These are phyloP conservation scores for Regulus satrapa DNA, from an alignment of 2,113 vertebrate genomes.

Conservation along the genomic window DNA sequence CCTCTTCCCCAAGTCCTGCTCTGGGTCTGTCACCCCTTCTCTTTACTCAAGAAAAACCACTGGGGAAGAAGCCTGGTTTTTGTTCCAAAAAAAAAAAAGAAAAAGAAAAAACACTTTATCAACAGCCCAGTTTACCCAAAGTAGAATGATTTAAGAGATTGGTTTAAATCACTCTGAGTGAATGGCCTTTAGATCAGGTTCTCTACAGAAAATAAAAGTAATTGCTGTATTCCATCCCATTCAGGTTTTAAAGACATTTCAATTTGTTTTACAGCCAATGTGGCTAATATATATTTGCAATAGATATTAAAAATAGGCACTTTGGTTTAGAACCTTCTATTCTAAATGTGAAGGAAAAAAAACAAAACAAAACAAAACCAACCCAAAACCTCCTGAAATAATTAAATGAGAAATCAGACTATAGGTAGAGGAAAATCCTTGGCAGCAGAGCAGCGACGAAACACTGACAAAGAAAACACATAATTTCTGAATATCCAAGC, in stretches of 20 bases:
- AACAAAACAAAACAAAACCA: no score
- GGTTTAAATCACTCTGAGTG: neutral
- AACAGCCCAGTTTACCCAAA: neutral
- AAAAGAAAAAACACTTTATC: neutral
- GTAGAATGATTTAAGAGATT: neutral
- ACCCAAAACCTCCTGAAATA: neutral
- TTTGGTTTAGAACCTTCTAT: neutral
- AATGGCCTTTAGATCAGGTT: neutral
- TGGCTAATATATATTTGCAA: neutral
- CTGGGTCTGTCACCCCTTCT: neutral
- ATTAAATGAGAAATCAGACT: neutral
- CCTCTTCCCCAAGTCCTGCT: neutral
- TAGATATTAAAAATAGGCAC: neutral
- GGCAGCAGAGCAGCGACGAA: neutral
- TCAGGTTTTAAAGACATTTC: neutral
- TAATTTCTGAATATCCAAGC: neutral
- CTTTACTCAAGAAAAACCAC: neutral
- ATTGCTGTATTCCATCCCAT: neutral
- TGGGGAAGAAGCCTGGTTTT: neutral
- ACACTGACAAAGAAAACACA: neutral
- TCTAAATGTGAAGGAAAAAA: neutral
- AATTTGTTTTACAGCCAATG: neutral
- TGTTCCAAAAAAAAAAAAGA: neutral
- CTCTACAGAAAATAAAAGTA: neutral
- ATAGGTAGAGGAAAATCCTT: accelerated